Conservation (phyloP, 2,113 vertebrate species). For the Pachycephala philippinensis region DNA sequence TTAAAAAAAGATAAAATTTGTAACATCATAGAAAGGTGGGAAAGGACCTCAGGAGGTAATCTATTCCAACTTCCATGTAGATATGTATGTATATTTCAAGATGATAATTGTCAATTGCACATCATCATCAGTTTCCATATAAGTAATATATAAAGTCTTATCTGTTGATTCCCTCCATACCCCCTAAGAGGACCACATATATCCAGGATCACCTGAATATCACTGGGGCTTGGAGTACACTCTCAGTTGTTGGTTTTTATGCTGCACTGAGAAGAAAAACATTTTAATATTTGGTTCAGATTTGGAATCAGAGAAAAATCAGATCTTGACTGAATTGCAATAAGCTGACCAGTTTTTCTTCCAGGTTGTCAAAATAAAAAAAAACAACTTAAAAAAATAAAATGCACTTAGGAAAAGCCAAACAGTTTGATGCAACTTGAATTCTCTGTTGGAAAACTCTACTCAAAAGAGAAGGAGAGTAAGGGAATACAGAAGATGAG, state of each 20-base stretch:
- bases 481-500: neutral
- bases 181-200: neutral
- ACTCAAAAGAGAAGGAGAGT: neutral
- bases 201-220: neutral
- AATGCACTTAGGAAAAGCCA: neutral
- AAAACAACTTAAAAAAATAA: neutral
- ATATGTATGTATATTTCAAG: neutral
- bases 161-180: neutral
- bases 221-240: neutral
- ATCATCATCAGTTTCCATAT: neutral
- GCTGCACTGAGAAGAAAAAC: neutral
- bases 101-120: neutral
- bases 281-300: neutral
- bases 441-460: neutral
- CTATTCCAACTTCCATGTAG: neutral
- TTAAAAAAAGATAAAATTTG: neutral
- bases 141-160: neutral
- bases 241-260: neutral
- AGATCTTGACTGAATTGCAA: neutral
- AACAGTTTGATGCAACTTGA: neutral
- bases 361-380: neutral
- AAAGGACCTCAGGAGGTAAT: neutral
- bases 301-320: neutral
- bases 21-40: neutral
- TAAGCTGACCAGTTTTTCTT: neutral